Evolutionary conservation across 2,113 vertebrate species (phyloP), one percentile per base, ranked within the genome.

Genomic region (Catharus bicknelli): DNA sequence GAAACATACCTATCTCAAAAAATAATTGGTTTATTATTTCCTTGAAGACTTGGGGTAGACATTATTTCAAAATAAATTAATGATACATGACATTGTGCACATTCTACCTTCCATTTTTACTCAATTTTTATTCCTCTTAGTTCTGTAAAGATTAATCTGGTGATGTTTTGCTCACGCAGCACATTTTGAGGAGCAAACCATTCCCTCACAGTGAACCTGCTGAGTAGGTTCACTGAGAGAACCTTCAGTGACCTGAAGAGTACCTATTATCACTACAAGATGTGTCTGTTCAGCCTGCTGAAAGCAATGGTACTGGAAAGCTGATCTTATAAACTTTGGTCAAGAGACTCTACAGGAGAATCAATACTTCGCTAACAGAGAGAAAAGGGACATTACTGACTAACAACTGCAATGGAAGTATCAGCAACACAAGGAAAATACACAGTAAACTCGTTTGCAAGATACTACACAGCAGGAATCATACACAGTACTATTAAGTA

Each of bases 161-260:
- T 47, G 45, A 22, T 40, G 53, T 45, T 79, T 34, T 16, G 20
- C 32, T 83, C 54, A 58, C 9, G 5, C 4, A 63, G 42, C 1
- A 1, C 2, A 1, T 69, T 76, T 48, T 64, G 38, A 89, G 22
- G 7, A 16, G n/a, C 1, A 4, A 79, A 51, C 7, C 0, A 1
- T 11, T 12, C 43, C 12, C 8, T 45, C 53, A 66, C 7, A 25
- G 42, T 27, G 16, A 74, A 70, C 5, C 5, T 25, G 22, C 14
- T 36, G 21, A 47, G 21, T 22, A 47, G 21, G 20, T 47, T 47
- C 47, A 47, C 47, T 22, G 21, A 47, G 47, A 22, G 11, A 22
- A 47, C 11, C 21, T 47, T 22, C 47, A 47, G 47, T 47, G 47
- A 62, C 12, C 12, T 54, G 32, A 63, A 62, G 4, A 58, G 16